Evolutionary conservation across 1,140 invertebrate species (phyloP), one percentile per base, ranked within the genome.

Genomic region (Aleiodes sp.): DNA sequence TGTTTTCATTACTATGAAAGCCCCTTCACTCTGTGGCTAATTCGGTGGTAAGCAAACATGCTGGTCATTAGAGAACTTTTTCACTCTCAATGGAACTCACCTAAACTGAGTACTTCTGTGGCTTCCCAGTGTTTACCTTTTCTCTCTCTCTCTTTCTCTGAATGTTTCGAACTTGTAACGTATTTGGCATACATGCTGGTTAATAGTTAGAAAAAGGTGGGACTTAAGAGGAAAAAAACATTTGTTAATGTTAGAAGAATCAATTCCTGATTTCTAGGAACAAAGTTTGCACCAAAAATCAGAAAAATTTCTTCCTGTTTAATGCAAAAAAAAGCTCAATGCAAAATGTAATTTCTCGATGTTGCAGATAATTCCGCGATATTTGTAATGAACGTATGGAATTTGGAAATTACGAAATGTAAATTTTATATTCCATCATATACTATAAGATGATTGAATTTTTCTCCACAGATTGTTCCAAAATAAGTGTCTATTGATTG

Each of bases 1-100:
- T 66, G 65, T 59, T 66, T 35, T 57, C 7, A 37, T 28, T 4
- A 8, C 8, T 12, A 24, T 12, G 9, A 14, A 66, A 33, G 37
- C 28, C 28, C 8, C 29, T 41, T 43, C 65, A 29, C 73, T 78
- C 73, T 73, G 71, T 62, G 78, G 77, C 75, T 78, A 80, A 79
- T 76, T 72, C 64, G 68, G 72, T 76, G 75, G 80, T 78, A 76
- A 73, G 71, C 73, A 80, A 80, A 81, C 71, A 82, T 81, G 80
- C 65, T 73, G 80, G 80, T 80, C 80, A 81, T 82, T 82, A 81
- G 73, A 28, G 62, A 31, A 65, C 66, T 64, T 76, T 76, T 75
- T 72, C 62, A 69, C 37, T 69, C 66, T 64, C 24, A 33, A 63
- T 57, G 41, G 64, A 65, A 2, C 56, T 26, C 28, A 16, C 9